Evolutionary conservation across 1,140 invertebrate species (phyloP).

Genomic region (Drosophila biarmipes): DNA sequence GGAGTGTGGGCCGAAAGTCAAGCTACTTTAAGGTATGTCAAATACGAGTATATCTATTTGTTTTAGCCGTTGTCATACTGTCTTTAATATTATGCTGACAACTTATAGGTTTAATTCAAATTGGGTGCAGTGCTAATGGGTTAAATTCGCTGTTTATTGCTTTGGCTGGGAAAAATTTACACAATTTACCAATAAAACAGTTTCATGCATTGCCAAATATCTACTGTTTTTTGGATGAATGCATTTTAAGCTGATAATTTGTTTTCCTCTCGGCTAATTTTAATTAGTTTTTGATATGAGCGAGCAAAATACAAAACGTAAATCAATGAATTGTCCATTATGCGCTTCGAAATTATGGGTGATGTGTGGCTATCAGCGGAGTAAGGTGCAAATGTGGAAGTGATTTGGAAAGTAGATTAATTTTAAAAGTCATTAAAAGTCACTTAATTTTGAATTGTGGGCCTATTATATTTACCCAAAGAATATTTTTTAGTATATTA

Average conservation of each 20-base stretch:
- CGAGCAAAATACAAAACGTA: not conserved
- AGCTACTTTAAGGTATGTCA: slow-evolving; percentile 36
- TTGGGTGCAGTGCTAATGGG: not conserved
- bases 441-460: no score
- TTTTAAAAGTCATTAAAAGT: not conserved
- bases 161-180: not conserved
- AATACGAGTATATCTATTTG: not conserved
- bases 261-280: slow-evolving; percentile 24
- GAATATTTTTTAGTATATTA: no score
- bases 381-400: not conserved
- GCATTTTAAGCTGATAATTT: slow-evolving; percentile 18
- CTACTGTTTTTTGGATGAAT: slow-evolving; percentile 41
- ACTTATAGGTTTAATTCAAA: not conserved
- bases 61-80: not conserved
- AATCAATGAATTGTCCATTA: slow-evolving; percentile 22
- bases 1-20: slow-evolving; percentile 9
- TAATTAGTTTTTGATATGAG: slow-evolving; percentile 38
- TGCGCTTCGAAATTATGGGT: slow-evolving; percentile 4
- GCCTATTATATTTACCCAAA: no score
- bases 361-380: not conserved
- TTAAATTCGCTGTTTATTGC: not conserved
- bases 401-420: not conserved
- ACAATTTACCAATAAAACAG: slow-evolving; percentile 8
- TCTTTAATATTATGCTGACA: not conserved
- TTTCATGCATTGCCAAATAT: slow-evolving; percentile 9